phyloP scores from a whole-genome alignment of 2,888 invertebrate genomes.

The Platycheirus rosarum region DNA sequence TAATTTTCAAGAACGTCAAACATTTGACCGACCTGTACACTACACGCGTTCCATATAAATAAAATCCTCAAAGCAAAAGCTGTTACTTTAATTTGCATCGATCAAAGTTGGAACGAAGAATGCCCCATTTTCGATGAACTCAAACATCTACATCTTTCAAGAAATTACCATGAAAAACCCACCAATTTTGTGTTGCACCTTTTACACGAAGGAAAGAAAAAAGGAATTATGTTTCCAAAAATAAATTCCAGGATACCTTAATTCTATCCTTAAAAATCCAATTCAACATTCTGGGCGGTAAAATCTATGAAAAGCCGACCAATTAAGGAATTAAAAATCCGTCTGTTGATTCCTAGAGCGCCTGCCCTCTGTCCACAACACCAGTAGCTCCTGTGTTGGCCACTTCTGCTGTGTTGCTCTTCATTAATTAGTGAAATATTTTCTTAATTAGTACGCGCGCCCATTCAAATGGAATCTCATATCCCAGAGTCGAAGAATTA shows the following conservation, averaged over 20 bases:
- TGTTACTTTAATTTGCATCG: constrained; percentile 5
- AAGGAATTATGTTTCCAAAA: constrained; percentile 29
- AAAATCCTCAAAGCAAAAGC: background rate
- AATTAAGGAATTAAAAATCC: constrained; percentile 66
- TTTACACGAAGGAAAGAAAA: background rate
- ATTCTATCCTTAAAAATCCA: constrained; percentile 9
- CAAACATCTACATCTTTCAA: constrained; percentile 14
- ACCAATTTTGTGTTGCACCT: constrained; percentile 23
- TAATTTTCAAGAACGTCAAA: too few relatives aligned
- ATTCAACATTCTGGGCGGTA: constrained; percentile 32
- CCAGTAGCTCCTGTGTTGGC: background rate
- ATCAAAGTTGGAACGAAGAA: constrained; percentile 5
- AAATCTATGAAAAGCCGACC: constrained; percentile 49
- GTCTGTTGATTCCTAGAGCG: constrained; percentile 30
- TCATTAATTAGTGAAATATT: constrained; percentile 69
- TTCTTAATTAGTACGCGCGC: constrained; percentile 63
- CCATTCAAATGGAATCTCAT: constrained; percentile 52
- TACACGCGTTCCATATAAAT: too few relatives aligned
- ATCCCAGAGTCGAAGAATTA: constrained; percentile 2
- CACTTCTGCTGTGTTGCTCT: constrained; percentile 35
- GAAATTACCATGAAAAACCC: constrained; percentile 50
- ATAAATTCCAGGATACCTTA: constrained; percentile 38
- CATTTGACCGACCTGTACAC: too few relatives aligned
- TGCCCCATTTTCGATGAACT: constrained; percentile 50
- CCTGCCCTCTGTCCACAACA: constrained; percentile 16